Base-by-base conservation (phyloP, 2,888 invertebrate genomes). In the Limenitis camilla region DNA sequence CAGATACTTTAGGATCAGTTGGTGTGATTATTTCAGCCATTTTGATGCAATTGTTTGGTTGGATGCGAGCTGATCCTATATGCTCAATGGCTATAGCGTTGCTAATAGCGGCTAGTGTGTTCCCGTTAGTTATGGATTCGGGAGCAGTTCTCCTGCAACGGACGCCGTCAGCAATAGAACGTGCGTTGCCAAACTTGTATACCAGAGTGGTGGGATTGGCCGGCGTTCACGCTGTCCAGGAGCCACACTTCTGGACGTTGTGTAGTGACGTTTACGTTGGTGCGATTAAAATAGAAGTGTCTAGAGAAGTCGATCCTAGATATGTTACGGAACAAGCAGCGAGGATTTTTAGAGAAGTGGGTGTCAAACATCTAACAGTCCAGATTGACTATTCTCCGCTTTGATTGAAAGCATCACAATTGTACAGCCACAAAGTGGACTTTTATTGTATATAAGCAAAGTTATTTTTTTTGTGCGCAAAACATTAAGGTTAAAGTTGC, bases 51-150 rank as follows among this genome's bases (percentile, higher is more conserved):
- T 91, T 92, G 84, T 99, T 98, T 80, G 98, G 98, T 40, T 98
- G 98, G 98, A 97, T 98, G 96, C 94, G 97, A 67, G 98, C 98
- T 5, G 98, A 99, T 83, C 98, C 98, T 0, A 96, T 99, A 64
- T 98, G 98, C 76, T 98, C 98, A 3, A 96, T 99, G 92, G 96
- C 97, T 65, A 99, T 99, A 64, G 94, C 98, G 7, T 72, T 95
- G 28, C 89, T 98, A 29, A 97, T 99, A 70, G 94, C 93, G 27
- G 85, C 94, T 33, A 98, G 97, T 90, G 97, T 95, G 27, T 71
- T 95, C 53, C 91, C 94, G 36, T 81, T 96, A 61, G 92, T 96
- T 65, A 93, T 92, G 68, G 98, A 98, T 73, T 97, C 97, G 0
- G 91, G 95, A 33, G 90, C 93, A 69, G 92, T 99, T 66, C 87